A percentile compares a stretch with the other conserved stretches of the same genome.
These are phyloP conservation scores for Maniola hyperantus DNA, from an alignment of 2,888 invertebrate genomes.

Conservation along the genomic window DNA sequence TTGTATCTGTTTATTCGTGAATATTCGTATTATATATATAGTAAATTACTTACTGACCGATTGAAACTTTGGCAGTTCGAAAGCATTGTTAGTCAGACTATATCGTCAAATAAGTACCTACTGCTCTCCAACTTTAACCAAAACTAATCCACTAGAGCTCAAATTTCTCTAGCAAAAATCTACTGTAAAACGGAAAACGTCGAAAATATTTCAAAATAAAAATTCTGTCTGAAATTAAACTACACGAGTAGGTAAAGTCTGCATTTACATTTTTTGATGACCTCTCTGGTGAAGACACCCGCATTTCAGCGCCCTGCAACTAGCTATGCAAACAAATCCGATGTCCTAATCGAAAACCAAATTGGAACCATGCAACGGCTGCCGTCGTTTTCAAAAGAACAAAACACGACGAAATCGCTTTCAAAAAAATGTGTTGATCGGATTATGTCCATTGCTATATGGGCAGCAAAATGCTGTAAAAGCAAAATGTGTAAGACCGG, in stretches of 20 bases:
- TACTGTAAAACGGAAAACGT: no score
- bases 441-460: not conserved
- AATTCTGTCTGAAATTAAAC: not conserved
- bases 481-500: conserved; percentile 15
- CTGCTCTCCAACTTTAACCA: no score
- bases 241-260: not conserved
- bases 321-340: not conserved
- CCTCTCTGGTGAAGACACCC: not conserved
- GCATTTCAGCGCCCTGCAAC: not conserved
- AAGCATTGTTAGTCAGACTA: no score
- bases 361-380: not conserved
- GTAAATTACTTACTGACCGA: no score
- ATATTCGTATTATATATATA: no score
- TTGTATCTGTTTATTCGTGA: no score
- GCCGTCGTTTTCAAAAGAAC: not conserved
- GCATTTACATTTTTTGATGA: conserved; percentile 1
- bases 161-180: no score
- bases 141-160: no score
- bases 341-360: not conserved
- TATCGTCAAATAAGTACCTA: no score
- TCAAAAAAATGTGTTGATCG: not conserved
- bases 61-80: no score
- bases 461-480: conserved; percentile 11
- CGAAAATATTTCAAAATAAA: not conserved
- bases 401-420: not conserved